phyloP scores from a whole-genome alignment of 2,113 vertebrate species.

The Nyctereutes procyonoides region DNA sequence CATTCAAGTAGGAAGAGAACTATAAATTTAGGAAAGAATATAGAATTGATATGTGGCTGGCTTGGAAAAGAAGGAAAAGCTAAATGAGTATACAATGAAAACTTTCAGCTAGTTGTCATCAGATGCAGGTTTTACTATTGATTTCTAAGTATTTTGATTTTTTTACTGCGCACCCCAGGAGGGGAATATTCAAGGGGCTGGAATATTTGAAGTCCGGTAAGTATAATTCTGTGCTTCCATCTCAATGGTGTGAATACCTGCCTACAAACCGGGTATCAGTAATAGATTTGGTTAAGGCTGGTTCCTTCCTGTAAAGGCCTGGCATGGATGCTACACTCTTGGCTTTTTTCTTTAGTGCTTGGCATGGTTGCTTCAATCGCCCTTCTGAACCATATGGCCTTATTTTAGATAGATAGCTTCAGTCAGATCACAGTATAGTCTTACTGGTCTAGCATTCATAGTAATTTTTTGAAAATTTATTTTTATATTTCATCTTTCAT shows the following conservation, averaged over 20 bases:
- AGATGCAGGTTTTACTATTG: neutral
- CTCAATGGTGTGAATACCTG: neutral
- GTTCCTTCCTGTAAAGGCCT: neutral
- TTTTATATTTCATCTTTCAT: neutral
- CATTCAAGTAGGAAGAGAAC: neutral
- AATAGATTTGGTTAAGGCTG: neutral
- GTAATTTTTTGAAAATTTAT: neutral
- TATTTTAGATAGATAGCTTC: neutral
- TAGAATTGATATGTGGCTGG: neutral
- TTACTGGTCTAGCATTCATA: neutral
- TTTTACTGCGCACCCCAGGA: neutral
- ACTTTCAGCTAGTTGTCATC: neutral
- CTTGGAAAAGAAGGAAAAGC: neutral
- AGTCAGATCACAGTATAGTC: neutral
- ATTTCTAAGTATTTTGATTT: neutral
- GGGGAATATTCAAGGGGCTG: neutral
- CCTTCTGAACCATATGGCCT: neutral
- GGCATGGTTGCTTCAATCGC: neutral
- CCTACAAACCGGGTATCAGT: neutral
- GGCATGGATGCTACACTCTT: neutral
- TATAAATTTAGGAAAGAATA: neutral
- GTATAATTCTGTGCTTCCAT: neutral
- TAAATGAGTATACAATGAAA: fast-evolving
- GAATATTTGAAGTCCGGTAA: neutral
- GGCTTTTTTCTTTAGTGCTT: neutral